Conservation (phyloP, 1,140 invertebrate genomes). For the Heterodera carotae region DNA sequence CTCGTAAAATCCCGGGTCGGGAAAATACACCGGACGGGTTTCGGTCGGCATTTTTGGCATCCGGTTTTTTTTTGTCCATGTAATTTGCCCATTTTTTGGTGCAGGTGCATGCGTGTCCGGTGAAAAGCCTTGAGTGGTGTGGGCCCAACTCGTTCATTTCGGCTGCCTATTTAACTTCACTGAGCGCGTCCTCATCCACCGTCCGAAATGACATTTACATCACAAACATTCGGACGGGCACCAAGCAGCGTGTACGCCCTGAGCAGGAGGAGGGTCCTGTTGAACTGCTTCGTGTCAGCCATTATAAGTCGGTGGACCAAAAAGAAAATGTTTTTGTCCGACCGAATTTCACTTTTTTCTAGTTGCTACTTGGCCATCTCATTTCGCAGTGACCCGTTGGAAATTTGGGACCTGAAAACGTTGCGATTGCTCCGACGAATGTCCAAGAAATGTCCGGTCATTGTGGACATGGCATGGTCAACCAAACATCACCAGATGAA, state of each 20-base stretch:
- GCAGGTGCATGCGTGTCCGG: constrained; percentile 32
- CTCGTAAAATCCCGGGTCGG: too few species aligned
- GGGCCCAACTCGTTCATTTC: constrained; percentile 46
- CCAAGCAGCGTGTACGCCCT: constrained; percentile 54
- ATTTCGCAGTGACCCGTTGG: constrained; percentile 61
- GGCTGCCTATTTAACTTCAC: constrained; percentile 50
- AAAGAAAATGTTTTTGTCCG: not conserved
- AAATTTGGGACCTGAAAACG: constrained; percentile 62
- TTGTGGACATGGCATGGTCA: constrained; percentile 62
- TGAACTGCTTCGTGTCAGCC: constrained; percentile 59
- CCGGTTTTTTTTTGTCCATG: too few species aligned
- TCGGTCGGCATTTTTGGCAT: not conserved
- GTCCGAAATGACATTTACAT: constrained; percentile 50
- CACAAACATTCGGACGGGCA: constrained; percentile 28
- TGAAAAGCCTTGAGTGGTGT: constrained; percentile 54
- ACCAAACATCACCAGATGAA: constrained; percentile 58
- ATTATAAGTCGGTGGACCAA: constrained; percentile 53
- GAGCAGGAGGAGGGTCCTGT: constrained; percentile 60
- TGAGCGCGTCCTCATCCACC: constrained; percentile 49
- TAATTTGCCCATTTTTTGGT: too few species aligned
- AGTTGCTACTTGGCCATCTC: constrained; percentile 63
- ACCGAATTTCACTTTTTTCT: constrained; percentile 26
- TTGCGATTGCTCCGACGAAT: constrained; percentile 59
- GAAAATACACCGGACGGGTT: not conserved
- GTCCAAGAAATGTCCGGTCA: constrained; percentile 60